Percentiles rank a stretch among this genome's conserved stretches.
phyloP scores from a whole-genome alignment of 2,888 invertebrate genomes.

The Sarcophaga variegata region DNA sequence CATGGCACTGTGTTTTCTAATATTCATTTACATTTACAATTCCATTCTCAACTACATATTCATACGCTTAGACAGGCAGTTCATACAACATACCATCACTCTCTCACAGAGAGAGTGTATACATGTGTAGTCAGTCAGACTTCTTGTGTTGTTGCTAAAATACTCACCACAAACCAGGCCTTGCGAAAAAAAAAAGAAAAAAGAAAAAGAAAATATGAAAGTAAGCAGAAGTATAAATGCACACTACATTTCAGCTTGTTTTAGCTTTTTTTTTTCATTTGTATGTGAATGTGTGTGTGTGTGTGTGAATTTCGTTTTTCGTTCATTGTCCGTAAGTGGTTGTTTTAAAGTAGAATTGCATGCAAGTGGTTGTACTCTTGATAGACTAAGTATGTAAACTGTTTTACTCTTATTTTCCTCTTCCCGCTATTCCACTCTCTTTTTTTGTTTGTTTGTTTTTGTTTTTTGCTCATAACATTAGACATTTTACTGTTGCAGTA shows the following conservation, averaged over 20 bases:
- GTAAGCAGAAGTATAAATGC: no score
- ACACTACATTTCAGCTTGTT: no score
- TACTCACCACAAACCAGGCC: background rate
- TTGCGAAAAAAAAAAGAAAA: background rate
- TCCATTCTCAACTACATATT: slow-evolving; percentile 12
- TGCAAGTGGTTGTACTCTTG: slow-evolving; percentile 39
- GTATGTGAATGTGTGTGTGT: no score
- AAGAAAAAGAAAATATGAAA: no score
- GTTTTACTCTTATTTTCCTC: background rate
- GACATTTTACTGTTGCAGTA: no score
- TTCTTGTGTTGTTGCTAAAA: background rate
- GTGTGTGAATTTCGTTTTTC: no score
- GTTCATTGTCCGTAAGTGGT: slow-evolving; percentile 25
- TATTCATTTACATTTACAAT: slow-evolving; percentile 61
- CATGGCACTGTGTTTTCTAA: slow-evolving; percentile 31
- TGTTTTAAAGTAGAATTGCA: slow-evolving; percentile 17
- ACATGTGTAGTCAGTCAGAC: no score
- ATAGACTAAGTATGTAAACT: slow-evolving; percentile 50
- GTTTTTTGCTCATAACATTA: no score
- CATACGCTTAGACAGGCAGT: background rate
- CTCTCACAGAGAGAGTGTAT: no score
- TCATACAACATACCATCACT: background rate
- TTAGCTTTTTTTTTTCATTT: no score
- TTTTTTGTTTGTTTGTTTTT: no score
- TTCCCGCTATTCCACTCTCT: no score